These are phyloP conservation scores for Phoebastria nigripes DNA, from an alignment of 2,797 vertebrate species.

Conservation along the genomic window DNA sequence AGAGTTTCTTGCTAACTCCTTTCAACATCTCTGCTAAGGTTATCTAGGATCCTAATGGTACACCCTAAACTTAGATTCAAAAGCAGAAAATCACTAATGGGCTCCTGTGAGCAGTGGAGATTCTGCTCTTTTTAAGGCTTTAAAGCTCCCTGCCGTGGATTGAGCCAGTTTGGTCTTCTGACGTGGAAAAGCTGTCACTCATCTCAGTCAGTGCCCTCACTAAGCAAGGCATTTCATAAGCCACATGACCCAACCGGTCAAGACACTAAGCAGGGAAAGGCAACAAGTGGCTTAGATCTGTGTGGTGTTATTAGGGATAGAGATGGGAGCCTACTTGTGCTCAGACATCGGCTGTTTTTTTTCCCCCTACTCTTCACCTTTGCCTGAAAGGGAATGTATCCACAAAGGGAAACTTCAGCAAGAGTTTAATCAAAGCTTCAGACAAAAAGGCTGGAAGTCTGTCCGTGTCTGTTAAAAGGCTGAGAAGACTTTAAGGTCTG, in stretches of 20 bases:
- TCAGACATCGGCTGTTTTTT: background rate
- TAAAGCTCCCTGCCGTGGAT: background rate
- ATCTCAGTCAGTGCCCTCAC: background rate
- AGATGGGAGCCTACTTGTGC: background rate
- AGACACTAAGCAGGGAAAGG: background rate
- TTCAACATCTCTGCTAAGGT: background rate
- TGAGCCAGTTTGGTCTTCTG: background rate
- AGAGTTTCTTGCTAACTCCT: background rate
- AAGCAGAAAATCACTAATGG: slow-evolving; percentile 36
- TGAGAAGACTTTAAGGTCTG: background rate
- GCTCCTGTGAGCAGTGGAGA: background rate
- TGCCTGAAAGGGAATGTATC: background rate
- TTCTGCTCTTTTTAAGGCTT: background rate
- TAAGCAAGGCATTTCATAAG: background rate
- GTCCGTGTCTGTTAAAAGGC: background rate
- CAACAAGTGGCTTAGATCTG: background rate
- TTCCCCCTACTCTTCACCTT: background rate
- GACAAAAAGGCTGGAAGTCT: background rate
- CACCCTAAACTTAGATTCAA: background rate
- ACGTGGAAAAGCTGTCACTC: background rate
- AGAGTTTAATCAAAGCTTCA: slow-evolving; percentile 21
- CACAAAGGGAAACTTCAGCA: slow-evolving; percentile 1
- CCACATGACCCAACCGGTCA: background rate
- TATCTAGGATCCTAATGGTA: background rate
- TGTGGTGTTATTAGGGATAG: background rate